Evolutionary conservation across 2,113 vertebrate species (phyloP).

Genomic region (Hippopotamus amphibius): DNA sequence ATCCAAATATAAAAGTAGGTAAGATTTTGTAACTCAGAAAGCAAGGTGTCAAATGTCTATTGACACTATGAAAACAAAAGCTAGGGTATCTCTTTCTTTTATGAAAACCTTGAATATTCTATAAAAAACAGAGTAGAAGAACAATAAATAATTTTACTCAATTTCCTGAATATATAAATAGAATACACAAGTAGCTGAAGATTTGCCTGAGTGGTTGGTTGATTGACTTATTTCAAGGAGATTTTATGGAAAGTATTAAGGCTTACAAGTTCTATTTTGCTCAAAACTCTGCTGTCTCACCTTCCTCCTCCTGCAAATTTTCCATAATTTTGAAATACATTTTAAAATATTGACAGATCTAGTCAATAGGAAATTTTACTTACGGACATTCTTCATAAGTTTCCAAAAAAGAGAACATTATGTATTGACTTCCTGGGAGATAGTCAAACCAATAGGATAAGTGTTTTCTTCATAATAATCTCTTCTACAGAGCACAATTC

Average conservation of each 20-base stretch:
- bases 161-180: background rate
- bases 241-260: background rate
- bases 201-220: background rate
- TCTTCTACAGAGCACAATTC: background rate
- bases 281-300: background rate
- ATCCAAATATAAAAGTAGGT: background rate
- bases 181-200: background rate
- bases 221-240: background rate
- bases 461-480: background rate
- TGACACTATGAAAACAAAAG: background rate
- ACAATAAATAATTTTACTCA: constrained; percentile 11
- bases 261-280: background rate
- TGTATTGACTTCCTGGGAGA: background rate
- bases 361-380: background rate
- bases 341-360: constrained; percentile 21
- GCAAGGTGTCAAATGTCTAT: background rate
- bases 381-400: background rate
- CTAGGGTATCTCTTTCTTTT: background rate
- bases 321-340: background rate
- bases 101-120: background rate
- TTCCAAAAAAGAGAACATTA: background rate
- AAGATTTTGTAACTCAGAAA: constrained; percentile 13
- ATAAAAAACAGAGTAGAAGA: background rate
- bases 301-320: background rate
- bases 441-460: background rate